phyloP scores from a whole-genome alignment of 2,888 invertebrate genomes.

The Hydrotaea cyrtoneurina region DNA sequence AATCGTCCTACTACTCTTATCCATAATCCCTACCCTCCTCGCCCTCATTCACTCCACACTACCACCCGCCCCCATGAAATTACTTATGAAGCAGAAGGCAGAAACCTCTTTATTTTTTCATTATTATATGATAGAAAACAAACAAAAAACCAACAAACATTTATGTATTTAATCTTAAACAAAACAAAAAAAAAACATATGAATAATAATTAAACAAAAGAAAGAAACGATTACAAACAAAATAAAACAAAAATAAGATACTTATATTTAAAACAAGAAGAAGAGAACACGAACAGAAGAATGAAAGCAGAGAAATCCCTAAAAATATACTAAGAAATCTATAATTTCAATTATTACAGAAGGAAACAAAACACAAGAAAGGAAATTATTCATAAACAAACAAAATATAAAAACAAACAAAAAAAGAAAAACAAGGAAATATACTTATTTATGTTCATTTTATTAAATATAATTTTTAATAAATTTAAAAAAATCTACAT shows the following conservation, averaged over 20 bases:
- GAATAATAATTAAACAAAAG: conserved; percentile 54
- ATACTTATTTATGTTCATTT: conserved; percentile 68
- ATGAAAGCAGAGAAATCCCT: conserved; percentile 15
- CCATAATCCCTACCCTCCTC: not conserved
- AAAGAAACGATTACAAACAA: conserved; percentile 49
- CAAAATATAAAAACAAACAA: conserved; percentile 37
- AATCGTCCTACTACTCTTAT: conserved; percentile 10
- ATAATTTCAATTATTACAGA: conserved; percentile 37
- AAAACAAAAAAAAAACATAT: conserved; percentile 55
- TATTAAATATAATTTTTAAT: conserved; percentile 66
- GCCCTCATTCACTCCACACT: not conserved
- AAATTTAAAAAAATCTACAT: conserved; percentile 63
- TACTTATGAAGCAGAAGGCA: conserved; percentile 70
- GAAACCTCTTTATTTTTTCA: conserved; percentile 63
- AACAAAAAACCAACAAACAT: conserved; percentile 40
- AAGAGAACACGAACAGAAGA: conserved; percentile 47
- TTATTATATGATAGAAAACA: conserved; percentile 51
- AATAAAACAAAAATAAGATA: conserved; percentile 58
- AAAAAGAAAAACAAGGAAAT: conserved; percentile 62
- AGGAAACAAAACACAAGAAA: conserved; percentile 33
- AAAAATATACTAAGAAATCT: conserved; percentile 35
- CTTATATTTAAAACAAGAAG: conserved; percentile 58
- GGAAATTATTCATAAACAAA: conserved; percentile 26
- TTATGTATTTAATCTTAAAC: conserved; percentile 64
- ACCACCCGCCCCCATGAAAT: conserved; percentile 10